Evolutionary conservation across 2,888 invertebrate genomes (phyloP).

Genomic region (Leuctra nigra): DNA sequence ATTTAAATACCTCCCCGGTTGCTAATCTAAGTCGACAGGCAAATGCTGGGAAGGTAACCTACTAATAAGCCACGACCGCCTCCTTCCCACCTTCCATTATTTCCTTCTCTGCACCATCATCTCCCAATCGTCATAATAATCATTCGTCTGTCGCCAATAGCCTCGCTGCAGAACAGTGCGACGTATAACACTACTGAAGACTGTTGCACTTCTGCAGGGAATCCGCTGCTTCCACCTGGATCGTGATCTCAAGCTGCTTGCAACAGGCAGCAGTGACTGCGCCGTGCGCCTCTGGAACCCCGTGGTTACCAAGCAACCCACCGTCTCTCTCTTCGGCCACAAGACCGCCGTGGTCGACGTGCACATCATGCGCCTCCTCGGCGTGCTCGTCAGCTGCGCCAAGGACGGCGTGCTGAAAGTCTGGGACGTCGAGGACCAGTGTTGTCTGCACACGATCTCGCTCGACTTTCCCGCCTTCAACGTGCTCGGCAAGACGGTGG

Average conservation of each 20-base stretch:
- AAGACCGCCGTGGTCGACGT: conserved; percentile 47
- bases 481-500: conserved; percentile 49
- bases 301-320: conserved; percentile 39
- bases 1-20: too few species aligned
- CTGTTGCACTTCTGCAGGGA: too few species aligned
- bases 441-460: conserved; percentile 48
- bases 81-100: too few species aligned
- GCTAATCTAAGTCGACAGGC: too few species aligned
- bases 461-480: conserved; percentile 51
- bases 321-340: conserved; percentile 38
- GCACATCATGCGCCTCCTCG: conserved; percentile 43
- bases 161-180: too few species aligned
- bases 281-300: conserved; percentile 52
- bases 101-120: too few species aligned
- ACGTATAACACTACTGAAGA: too few species aligned
- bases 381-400: conserved; percentile 48
- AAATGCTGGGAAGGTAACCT: too few species aligned
- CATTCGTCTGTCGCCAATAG: too few species aligned
- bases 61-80: too few species aligned
- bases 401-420: conserved; percentile 53
- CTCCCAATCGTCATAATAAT: too few species aligned
- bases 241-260: conserved; percentile 44
- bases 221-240: conserved; percentile 51
- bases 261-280: conserved; percentile 51
- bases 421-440: conserved; percentile 53